Evolutionary conservation across 1,140 invertebrate genomes (phyloP), one percentile per base, ranked within the genome.

Genomic region (Charaxes varanes): DNA sequence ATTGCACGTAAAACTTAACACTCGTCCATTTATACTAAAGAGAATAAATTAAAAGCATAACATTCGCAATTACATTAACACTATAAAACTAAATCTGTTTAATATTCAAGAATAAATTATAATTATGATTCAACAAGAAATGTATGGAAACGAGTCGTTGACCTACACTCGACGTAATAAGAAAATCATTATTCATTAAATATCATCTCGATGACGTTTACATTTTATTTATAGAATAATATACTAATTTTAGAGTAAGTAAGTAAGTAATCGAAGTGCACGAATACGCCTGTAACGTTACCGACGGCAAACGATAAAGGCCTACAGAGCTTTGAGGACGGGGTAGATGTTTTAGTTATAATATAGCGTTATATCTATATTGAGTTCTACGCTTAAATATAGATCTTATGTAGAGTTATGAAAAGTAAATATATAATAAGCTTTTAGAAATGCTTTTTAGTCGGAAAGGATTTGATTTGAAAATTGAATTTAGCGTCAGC

Each of bases 231-330:
- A 26, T 10, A 26, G 13, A 26, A 12, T 26, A 4, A 2, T 26
- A 7, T 26, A 12, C 6, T 6, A 4, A 10, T 26, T 12, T 11
- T 3, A 12, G 8, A 26, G 3, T 12, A 26, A 11, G n/a, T 16
- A 27, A 23, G 23, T 30, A 15, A 7, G 12, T 16, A 3, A 7
- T 3, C 12, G 12, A 13, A 14, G n/a, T 26, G 6, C 32, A 35
- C 44, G 55, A 59, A 55, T 64, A 47, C 41, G 62, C 62, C 58
- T 62, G 59, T 45, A 55, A 41, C 33, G 41, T 51, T 55, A 37
- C 62, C 62, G 62, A 57, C 62, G 62, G 62, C 46, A 59, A 64
- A 54, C 18, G 57, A 45, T 38, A 16, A 42, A n/a, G 12, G 34
- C 16, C 11, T 21, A 28, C 16, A 15, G 14, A 21, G 12, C 17